Evolutionary conservation across 1,140 invertebrate species (phyloP).

Genomic region (Heliconius hermathena): DNA sequence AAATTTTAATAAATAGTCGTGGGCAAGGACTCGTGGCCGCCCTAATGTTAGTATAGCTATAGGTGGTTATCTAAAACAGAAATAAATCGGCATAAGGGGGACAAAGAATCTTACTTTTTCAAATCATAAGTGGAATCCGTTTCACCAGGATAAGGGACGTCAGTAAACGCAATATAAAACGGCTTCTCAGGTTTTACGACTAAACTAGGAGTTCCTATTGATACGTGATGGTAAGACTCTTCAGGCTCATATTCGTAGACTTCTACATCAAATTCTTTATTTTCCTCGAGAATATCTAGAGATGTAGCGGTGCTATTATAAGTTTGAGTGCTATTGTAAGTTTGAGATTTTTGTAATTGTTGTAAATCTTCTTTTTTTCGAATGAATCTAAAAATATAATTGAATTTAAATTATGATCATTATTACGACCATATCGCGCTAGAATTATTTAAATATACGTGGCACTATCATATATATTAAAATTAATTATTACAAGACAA

Average conservation of each 20-base stretch:
- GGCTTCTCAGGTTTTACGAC: constrained; percentile 52
- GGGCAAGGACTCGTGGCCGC: too few species aligned
- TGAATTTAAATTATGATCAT: not conserved
- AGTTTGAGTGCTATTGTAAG: constrained; percentile 26
- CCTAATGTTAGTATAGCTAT: too few species aligned
- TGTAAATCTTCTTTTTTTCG: constrained; percentile 66
- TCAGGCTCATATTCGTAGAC: constrained; percentile 58
- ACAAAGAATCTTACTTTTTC: constrained; percentile 53
- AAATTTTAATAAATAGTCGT: too few species aligned
- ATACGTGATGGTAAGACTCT: constrained; percentile 49
- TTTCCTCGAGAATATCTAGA: constrained; percentile 39
- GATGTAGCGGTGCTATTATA: constrained; percentile 31
- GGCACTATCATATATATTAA: too few species aligned
- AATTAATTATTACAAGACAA: too few species aligned
- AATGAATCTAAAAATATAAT: constrained; percentile 50
- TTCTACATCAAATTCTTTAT: constrained; percentile 66
- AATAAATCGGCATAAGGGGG: not conserved
- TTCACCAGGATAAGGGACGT: constrained; percentile 67
- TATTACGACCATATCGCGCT: too few species aligned
- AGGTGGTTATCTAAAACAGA: not conserved
- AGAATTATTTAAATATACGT: too few species aligned
- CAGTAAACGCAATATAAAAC: constrained; percentile 62
- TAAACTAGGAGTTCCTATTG: constrained; percentile 41
- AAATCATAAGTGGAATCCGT: constrained; percentile 65
- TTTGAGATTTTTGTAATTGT: constrained; percentile 47